phyloP scores from a whole-genome alignment of 1,140 invertebrate genomes.

The Zophobas atratus region DNA sequence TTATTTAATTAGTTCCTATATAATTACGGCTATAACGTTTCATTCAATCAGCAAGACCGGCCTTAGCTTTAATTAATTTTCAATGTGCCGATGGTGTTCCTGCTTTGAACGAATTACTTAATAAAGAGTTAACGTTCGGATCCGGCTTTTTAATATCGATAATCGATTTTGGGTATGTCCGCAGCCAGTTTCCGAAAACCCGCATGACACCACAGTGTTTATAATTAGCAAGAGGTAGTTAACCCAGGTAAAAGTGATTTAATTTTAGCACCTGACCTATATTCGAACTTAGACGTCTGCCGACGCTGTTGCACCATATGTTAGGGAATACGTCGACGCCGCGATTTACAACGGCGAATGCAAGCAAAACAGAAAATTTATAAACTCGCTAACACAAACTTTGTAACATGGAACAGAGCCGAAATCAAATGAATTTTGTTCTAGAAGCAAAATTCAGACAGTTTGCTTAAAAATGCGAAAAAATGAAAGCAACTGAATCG shows the following conservation, averaged over 20 bases:
- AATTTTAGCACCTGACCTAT: slow-evolving; percentile 63
- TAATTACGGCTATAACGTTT: slow-evolving; percentile 25
- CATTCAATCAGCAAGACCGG: slow-evolving; percentile 2
- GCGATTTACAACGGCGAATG: slow-evolving; percentile 35
- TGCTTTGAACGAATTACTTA: slow-evolving; percentile 20
- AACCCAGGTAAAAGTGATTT: slow-evolving; percentile 64
- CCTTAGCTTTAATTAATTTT: slow-evolving; percentile 24
- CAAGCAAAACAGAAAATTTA: slow-evolving; percentile 10
- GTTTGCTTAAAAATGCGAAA: not conserved
- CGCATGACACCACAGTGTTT: slow-evolving; percentile 49
- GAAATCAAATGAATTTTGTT: not conserved
- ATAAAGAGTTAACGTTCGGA: slow-evolving; percentile 22
- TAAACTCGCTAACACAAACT: not conserved
- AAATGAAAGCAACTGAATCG: too few relatives aligned
- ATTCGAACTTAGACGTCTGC: slow-evolving; percentile 56
- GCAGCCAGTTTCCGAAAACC: slow-evolving; percentile 1
- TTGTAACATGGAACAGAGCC: slow-evolving; percentile 1
- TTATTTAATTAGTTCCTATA: slow-evolving; percentile 40
- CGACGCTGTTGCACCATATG: slow-evolving; percentile 36
- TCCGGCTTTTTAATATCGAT: slow-evolving; percentile 13
- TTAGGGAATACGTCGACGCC: slow-evolving; percentile 27
- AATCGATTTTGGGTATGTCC: slow-evolving; percentile 26
- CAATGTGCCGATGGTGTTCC: slow-evolving; percentile 12
- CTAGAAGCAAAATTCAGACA: slow-evolving; percentile 6
- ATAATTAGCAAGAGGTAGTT: slow-evolving; percentile 65